Evolutionary conservation across 2,888 invertebrate genomes (phyloP).

Genomic region (Chorisops tibialis): DNA sequence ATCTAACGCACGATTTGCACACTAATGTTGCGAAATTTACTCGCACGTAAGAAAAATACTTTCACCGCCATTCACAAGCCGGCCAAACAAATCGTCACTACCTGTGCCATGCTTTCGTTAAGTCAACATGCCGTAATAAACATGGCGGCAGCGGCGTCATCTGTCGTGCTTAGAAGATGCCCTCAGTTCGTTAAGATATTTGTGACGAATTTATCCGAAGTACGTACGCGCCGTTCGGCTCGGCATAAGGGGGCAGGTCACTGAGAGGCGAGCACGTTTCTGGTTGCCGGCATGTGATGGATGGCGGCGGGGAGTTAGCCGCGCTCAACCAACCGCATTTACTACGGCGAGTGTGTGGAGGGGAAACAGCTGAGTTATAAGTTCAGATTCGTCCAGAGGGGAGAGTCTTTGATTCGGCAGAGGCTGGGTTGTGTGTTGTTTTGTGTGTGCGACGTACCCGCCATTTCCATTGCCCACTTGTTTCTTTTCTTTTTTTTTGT

Average conservation of each 20-base stretch:
- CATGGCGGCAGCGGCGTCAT: conserved; percentile 7
- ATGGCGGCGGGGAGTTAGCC: conserved; percentile 14
- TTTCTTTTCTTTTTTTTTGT: background rate
- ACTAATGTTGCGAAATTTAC: no score
- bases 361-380: conserved; percentile 11
- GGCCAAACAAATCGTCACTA: conserved; percentile 31
- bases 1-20: no score
- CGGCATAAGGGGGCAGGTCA: background rate
- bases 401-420: no score
- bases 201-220: conserved; percentile 18
- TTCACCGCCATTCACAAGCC: conserved; percentile 13
- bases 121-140: conserved; percentile 11
- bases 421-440: background rate
- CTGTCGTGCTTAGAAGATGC: no score
- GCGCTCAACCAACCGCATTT: background rate
- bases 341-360: background rate
- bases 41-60: no score
- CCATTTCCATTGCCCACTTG: background rate
- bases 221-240: background rate
- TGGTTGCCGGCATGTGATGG: conserved; percentile 1
- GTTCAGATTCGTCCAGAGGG: no score
- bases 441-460: conserved; percentile 4
- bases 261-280: background rate
- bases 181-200: background rate
- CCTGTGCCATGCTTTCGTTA: background rate